Conservation (phyloP, 2,797 vertebrate species). For the Enteromius anoplus region DNA sequence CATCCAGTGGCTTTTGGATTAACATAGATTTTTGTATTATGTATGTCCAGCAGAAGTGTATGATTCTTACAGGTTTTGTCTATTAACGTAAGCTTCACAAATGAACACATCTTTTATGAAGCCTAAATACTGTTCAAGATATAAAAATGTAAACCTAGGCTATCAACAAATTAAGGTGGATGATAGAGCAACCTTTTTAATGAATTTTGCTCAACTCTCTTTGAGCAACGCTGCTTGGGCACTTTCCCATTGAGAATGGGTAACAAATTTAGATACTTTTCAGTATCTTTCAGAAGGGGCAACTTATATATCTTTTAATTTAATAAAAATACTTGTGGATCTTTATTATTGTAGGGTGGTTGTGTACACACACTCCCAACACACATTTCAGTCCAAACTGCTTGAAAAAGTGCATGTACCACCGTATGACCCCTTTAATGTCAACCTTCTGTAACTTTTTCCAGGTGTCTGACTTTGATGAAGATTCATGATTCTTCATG, state of each 20-base stretch:
- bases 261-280: no score
- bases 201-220: no score
- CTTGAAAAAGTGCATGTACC: no score
- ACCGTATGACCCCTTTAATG: neutral
- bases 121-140: neutral
- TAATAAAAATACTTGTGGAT: no score
- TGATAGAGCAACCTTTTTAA: no score
- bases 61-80: neutral
- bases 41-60: neutral
- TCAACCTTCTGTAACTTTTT: neutral
- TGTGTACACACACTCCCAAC: no score
- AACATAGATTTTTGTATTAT: neutral
- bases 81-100: neutral
- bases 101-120: neutral
- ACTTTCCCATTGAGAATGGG: no score
- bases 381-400: no score
- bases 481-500: conserved; percentile 4
- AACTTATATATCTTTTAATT: no score
- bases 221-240: no score
- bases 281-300: no score
- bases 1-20: neutral
- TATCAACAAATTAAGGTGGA: neutral
- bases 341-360: no score
- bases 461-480: neutral
- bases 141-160: neutral